Base-by-base conservation (phyloP, 2,113 vertebrate species). In the rabbit (Oryctolagus cuniculus) region DNA sequence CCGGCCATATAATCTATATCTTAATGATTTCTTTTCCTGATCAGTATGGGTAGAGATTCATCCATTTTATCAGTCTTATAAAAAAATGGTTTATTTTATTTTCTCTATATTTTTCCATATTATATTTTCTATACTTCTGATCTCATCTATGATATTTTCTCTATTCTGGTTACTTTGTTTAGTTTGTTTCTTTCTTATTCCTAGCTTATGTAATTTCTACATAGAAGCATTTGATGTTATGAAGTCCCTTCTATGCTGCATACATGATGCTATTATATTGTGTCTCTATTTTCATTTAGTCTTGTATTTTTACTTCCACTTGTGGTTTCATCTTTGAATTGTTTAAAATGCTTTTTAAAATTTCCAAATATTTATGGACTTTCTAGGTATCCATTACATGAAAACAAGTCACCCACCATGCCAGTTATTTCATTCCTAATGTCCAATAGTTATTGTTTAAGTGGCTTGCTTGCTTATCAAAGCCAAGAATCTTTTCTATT, bases 221-320 rank as follows among this genome's bases (percentile, higher is more conserved):
- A 73, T 55, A 4, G 66, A 73, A 66, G 6, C 6, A 87, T 73
- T 66, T 80, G 79, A 79, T 64, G 69, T 24, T 63, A 86, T 81
- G 44, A 81, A 24, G 86, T 93, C 36, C 25, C 17, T 27, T 80
- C 66, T 74, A 6, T 64, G 19, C 3, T 94, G 5, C 21, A 49
- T 44, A 66, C 3, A 55, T 53, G 22, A 79, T 66, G 11, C 66
- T 58, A 85, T 34, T 66, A 21, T 31, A 3, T 22, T 34, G 16
- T 86, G 66, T 58, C 74, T 81, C 67, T 51, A 82, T 95, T 87
- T 91, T 58, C 63, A 51, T 61, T 91, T 51, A 38, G 31, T 51
- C 67, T 5, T 58, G 4, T 69, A 49, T 87, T 95, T 87, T 22
- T 80, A 73, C 64, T 73, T 90, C 72, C 17, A 77, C 22, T 77